Base-by-base conservation (phyloP, 2,888 invertebrate species). In the Agrilus cyanescens region DNA sequence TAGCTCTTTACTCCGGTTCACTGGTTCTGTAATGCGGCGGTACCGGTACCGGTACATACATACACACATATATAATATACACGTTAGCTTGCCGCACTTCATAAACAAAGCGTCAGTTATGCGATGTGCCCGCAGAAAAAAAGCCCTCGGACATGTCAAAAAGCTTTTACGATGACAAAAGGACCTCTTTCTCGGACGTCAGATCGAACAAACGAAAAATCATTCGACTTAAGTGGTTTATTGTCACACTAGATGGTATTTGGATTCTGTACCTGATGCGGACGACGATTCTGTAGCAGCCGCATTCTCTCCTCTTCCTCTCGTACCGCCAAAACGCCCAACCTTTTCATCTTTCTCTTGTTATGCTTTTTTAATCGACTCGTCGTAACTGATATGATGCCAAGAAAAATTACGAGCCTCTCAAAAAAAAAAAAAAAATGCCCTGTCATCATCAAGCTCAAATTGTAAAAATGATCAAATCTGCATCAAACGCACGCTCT, bases 141-240 rank as follows among this genome's bases (percentile, higher is more conserved):
- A 61, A 60, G 60, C 59, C 57, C 58, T 57, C 55, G 58, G 58
- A 61, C 63, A 65, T 63, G 67, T 67, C 66, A 67, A 66, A 67
- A 67, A 66, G 66, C 67, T 67, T 66, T 67, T 67, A 67, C 62
- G 52, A 61, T 63, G 65, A 65, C 65, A 66, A 66, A 61, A 60
- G 63, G 58, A 57, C 59, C 60, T 62, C 60, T 61, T 56, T 51
- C 52, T 51, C 51, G 52, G 61, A 63, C 58, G 63, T 62, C 65
- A 63, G 62, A 53, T 56, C 57, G 50, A 56, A 62, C 56, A 59
- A 63, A 62, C 61, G 62, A 55, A 58, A 59, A 61, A 63, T 64
- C 64, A 63, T 64, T 63, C 62, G 59, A 61, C 60, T 63, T 66
- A 66, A 66, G 66, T 66, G 66, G 65, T 65, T 64, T 65, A 66